Percentiles rank a stretch among this genome's conserved stretches.
These are phyloP conservation scores for Heliconius hortense DNA, from an alignment of 2,888 invertebrate species.

Conservation along the genomic window DNA sequence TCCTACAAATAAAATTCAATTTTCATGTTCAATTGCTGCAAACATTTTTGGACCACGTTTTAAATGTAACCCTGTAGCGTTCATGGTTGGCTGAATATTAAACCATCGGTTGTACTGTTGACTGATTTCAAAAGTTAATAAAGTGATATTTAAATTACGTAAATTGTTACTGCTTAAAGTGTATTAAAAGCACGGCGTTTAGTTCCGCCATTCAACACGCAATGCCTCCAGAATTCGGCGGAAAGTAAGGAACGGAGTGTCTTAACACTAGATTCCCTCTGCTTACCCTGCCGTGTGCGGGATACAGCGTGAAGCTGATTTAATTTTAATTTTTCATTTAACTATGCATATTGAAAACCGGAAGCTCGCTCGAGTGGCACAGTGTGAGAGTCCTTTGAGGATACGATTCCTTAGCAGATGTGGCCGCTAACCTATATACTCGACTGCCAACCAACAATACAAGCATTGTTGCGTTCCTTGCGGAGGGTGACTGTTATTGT, in stretches of 20 bases:
- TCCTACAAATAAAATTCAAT: not conserved
- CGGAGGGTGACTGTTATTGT: conserved; percentile 26
- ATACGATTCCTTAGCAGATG: conserved; percentile 24
- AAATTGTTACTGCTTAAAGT: not conserved
- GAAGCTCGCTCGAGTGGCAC: conserved; percentile 8
- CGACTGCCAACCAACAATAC: conserved; percentile 14
- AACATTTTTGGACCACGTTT: conserved; percentile 7
- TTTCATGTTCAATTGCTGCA: conserved; percentile 14
- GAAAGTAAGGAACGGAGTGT: too few species aligned
- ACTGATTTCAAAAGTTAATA: conserved; percentile 14
- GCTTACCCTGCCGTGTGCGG: too few species aligned
- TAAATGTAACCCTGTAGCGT: conserved; percentile 5
- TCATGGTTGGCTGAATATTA: conserved; percentile 17
- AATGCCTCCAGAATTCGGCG: too few species aligned
- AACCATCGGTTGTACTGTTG: conserved; percentile 16
- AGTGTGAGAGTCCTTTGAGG: conserved; percentile 20
- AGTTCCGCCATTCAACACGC: too few species aligned
- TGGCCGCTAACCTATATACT: conserved; percentile 27
- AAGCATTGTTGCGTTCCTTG: conserved; percentile 22
- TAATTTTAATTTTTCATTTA: too few species aligned
- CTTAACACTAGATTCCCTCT: too few species aligned
- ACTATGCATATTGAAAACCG: not conserved
- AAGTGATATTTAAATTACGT: conserved; percentile 5
- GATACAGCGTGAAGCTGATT: too few species aligned
- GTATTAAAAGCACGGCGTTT: too few species aligned